Evolutionary conservation across 2,888 invertebrate genomes (phyloP).

Genomic region (Myopa tessellatipennis): DNA sequence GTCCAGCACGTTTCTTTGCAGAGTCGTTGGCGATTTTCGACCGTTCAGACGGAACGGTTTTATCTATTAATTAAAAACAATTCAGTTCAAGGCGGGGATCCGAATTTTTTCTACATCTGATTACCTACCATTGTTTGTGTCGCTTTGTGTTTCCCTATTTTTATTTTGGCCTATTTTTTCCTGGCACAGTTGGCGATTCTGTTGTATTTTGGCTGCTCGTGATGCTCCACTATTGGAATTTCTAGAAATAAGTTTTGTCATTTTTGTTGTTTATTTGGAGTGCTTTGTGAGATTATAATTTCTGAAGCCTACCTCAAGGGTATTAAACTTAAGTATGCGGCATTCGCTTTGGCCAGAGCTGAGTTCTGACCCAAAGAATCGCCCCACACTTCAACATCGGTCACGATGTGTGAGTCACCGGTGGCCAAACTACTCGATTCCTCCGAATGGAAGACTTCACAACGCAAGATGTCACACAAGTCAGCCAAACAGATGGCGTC

Average conservation of each 20-base stretch:
- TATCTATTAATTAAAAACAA: neutral
- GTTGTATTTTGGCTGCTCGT: constrained; percentile 64
- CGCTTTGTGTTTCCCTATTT: constrained; percentile 53
- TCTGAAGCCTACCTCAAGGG: constrained; percentile 56
- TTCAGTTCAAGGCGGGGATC: neutral
- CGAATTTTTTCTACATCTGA: neutral
- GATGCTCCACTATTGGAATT: constrained; percentile 65
- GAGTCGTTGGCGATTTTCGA: constrained; percentile 37
- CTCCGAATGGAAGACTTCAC: constrained; percentile 85
- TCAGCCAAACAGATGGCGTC: constrained; percentile 93
- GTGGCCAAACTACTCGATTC: constrained; percentile 73
- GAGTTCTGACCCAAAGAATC: constrained; percentile 74
- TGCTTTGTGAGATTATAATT: too few species aligned
- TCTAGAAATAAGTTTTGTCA: constrained; percentile 48
- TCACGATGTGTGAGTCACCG: constrained; percentile 76
- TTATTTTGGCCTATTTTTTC: constrained; percentile 63
- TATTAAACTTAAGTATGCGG: constrained; percentile 66
- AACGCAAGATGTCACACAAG: constrained; percentile 96
- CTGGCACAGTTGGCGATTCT: constrained; percentile 66
- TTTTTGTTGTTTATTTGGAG: neutral
- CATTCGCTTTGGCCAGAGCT: constrained; percentile 69
- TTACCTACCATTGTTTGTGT: constrained; percentile 49
- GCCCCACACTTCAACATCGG: constrained; percentile 87
- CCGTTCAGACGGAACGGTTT: constrained; percentile 24
- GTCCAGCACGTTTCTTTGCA: constrained; percentile 17